Percentiles rank a stretch among this genome's conserved stretches.
These are phyloP conservation scores for Tragopan temminckii DNA, from an alignment of 2,797 vertebrate genomes.

Conservation along the genomic window DNA sequence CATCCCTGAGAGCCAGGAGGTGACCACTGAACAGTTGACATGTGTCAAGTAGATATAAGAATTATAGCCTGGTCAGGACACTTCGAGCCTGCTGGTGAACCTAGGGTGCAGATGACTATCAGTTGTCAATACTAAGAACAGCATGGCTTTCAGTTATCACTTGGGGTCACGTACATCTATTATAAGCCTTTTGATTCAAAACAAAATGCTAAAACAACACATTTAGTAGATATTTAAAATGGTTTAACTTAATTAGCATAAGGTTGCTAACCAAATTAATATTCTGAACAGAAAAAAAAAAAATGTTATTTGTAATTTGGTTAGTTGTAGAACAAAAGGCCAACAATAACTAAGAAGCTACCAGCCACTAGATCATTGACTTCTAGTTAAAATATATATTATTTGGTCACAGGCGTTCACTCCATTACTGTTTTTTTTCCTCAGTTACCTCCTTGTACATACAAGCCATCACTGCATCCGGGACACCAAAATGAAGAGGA, in stretches of 20 bases:
- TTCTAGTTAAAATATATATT: accelerated
- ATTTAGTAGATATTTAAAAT: neutral
- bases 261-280: neutral
- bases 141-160: neutral
- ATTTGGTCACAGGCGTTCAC: neutral
- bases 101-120: neutral
- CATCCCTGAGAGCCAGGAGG: accelerated
- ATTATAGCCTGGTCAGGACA: neutral
- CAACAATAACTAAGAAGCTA: neutral
- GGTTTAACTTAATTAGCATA: neutral
- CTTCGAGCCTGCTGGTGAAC: neutral
- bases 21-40: accelerated
- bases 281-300: neutral
- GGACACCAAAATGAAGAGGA: neutral
- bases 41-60: neutral
- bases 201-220: accelerated
- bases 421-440: neutral
- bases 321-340: neutral
- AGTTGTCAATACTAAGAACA: accelerated
- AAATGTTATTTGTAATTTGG: neutral
- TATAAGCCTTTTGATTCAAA: neutral
- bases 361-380: neutral
- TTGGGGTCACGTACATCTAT: neutral
- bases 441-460: neutral
- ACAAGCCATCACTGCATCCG: neutral